These are phyloP conservation scores for Synanthedon tipuliformis DNA, from an alignment of 2,888 invertebrate genomes.

Conservation along the genomic window DNA sequence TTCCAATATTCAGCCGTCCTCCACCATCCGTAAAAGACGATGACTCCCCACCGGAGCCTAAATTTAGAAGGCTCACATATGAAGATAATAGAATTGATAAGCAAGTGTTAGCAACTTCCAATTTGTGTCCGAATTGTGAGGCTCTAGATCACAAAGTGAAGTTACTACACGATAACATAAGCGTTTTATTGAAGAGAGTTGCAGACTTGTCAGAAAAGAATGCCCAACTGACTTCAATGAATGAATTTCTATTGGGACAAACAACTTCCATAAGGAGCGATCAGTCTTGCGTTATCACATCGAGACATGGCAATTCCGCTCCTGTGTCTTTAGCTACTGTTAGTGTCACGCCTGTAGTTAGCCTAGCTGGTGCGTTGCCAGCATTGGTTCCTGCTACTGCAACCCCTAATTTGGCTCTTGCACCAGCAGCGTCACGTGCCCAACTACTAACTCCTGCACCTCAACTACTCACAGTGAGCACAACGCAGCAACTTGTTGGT, in stretches of 20 bases:
- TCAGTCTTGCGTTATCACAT: slow-evolving; percentile 61
- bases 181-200: slow-evolving; percentile 56
- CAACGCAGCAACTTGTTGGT: slow-evolving; percentile 59
- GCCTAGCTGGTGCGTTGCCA: slow-evolving; percentile 53
- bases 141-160: slow-evolving; percentile 51
- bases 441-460: slow-evolving; percentile 59
- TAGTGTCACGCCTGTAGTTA: slow-evolving; percentile 61
- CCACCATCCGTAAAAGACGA: slow-evolving; percentile 41
- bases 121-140: slow-evolving; percentile 50
- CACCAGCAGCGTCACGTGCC: slow-evolving; percentile 55
- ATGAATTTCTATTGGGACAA: slow-evolving; percentile 59
- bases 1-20: slow-evolving; percentile 30
- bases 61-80: slow-evolving; percentile 44
- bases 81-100: slow-evolving; percentile 42
- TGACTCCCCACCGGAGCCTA: slow-evolving; percentile 55
- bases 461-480: slow-evolving; percentile 59
- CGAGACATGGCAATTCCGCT: slow-evolving; percentile 56
- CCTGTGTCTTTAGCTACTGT: slow-evolving; percentile 62
- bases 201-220: slow-evolving; percentile 59
- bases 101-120: slow-evolving; percentile 32
- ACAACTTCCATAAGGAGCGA: slow-evolving; percentile 50
- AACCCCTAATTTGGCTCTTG: slow-evolving; percentile 48
- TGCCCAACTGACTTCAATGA: slow-evolving; percentile 58
- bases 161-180: slow-evolving; percentile 59
- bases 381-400: slow-evolving; percentile 52